These are phyloP conservation scores for Acanthosepion pharaonis DNA, from an alignment of 2,888 invertebrate species.

Conservation along the genomic window DNA sequence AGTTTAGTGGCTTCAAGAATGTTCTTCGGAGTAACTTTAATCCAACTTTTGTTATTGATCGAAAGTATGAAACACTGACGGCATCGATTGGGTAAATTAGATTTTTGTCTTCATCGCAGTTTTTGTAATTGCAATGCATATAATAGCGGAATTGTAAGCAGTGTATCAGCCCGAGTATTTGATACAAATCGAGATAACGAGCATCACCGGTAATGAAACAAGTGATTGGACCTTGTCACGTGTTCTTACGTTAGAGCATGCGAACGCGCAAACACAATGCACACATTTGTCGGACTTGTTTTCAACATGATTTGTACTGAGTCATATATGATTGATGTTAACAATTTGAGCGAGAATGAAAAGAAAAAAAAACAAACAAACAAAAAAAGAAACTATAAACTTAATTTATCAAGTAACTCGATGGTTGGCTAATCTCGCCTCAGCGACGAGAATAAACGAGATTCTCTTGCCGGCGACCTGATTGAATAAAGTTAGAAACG, in stretches of 20 bases:
- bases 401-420: constrained; percentile 1
- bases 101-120: no score
- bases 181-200: no score
- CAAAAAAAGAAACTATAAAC: background rate
- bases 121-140: no score
- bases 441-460: constrained; percentile 14
- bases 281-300: background rate
- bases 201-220: no score
- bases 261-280: background rate
- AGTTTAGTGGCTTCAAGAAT: no score
- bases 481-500: background rate
- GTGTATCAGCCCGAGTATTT: no score
- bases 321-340: background rate
- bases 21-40: no score
- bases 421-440: constrained; percentile 18
- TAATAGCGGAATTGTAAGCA: no score
- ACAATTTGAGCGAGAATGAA: background rate
- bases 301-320: background rate
- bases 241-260: background rate
- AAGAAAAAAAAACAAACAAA: background rate
- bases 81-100: no score
- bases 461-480: background rate
- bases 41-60: no score
- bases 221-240: background rate
- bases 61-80: no score